A percentile compares a stretch with the other conserved stretches of the same genome.
phyloP scores from a whole-genome alignment of 1,140 invertebrate genomes.

The Drosophila neocordata region DNA sequence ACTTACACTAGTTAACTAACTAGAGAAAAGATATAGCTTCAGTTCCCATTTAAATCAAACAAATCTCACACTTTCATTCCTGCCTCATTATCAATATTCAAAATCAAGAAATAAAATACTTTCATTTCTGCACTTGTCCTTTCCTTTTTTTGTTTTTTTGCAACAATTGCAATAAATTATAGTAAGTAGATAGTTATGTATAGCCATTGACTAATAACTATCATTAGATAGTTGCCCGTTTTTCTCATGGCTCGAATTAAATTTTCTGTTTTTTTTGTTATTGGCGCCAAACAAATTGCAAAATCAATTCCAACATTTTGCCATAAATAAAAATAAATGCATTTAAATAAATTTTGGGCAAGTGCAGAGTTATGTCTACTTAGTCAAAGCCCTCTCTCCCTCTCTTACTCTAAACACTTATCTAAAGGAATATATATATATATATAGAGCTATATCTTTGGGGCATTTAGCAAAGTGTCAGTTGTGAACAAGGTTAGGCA shows the following conservation, averaged over 20 bases:
- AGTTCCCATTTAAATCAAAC: too few species aligned
- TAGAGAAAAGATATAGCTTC: too few species aligned
- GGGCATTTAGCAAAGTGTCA: conserved; percentile 75
- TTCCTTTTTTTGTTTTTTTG: not conserved
- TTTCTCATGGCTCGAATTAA: conserved; percentile 50
- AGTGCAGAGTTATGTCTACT: conserved; percentile 42
- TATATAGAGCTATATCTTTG: conserved; percentile 36
- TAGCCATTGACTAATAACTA: conserved; percentile 73
- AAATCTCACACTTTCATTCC: not conserved
- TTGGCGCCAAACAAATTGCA: conserved; percentile 30
- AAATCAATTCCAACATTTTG: conserved; percentile 31
- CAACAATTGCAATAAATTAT: not conserved
- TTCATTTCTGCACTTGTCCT: conserved; percentile 2
- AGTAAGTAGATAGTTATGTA: conserved; percentile 10
- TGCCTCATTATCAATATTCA: not conserved
- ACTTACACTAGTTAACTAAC: too few species aligned
- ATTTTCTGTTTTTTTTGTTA: not conserved
- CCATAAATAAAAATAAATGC: conserved; percentile 58
- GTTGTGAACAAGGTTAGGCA: conserved; percentile 75
- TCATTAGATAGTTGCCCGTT: conserved; percentile 54
- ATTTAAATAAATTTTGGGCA: conserved; percentile 61
- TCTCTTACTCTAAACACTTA: conserved; percentile 24
- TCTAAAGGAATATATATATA: not conserved
- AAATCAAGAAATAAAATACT: not conserved
- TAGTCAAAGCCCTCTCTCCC: conserved; percentile 34